Conservation (phyloP, 1,140 invertebrate species). For the Diorhabda sublineata region DNA sequence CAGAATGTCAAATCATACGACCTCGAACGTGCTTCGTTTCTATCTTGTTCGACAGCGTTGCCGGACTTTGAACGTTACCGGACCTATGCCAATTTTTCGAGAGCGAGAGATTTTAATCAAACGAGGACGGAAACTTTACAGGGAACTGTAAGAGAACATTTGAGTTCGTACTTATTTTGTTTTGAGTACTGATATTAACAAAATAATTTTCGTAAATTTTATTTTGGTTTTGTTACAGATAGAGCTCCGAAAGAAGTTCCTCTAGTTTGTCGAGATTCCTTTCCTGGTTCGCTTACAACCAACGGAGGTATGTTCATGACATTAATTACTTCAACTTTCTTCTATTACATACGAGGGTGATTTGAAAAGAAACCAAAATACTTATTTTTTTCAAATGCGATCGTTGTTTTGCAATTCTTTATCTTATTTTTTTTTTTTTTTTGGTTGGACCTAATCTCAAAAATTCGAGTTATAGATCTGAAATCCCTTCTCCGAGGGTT, state of each 20-base stretch:
- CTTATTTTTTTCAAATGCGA: background rate
- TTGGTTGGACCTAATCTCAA: background rate
- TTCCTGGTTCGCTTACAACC: slow-evolving; percentile 65
- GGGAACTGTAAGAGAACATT: too few species aligned
- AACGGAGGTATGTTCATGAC: slow-evolving; percentile 59
- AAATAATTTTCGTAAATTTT: background rate
- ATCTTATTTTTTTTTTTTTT: background rate
- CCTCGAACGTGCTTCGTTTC: too few species aligned
- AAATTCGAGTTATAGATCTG: background rate
- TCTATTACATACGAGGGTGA: background rate
- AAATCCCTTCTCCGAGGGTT: background rate
- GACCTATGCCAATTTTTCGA: too few species aligned
- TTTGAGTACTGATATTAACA: too few species aligned
- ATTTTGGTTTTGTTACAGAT: slow-evolving; percentile 54
- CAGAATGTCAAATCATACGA: too few species aligned
- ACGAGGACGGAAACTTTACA: too few species aligned
- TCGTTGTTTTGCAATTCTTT: too few species aligned
- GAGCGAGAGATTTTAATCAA: too few species aligned
- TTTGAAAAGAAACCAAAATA: too few species aligned
- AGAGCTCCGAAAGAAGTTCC: slow-evolving; percentile 62
- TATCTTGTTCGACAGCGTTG: too few species aligned
- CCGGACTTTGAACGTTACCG: too few species aligned
- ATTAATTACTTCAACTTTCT: background rate
- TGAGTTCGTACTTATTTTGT: too few species aligned
- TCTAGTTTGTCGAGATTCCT: slow-evolving; percentile 54